These are phyloP conservation scores for Tamias sibiricus DNA, from an alignment of 2,113 vertebrate genomes.

Conservation along the genomic window DNA sequence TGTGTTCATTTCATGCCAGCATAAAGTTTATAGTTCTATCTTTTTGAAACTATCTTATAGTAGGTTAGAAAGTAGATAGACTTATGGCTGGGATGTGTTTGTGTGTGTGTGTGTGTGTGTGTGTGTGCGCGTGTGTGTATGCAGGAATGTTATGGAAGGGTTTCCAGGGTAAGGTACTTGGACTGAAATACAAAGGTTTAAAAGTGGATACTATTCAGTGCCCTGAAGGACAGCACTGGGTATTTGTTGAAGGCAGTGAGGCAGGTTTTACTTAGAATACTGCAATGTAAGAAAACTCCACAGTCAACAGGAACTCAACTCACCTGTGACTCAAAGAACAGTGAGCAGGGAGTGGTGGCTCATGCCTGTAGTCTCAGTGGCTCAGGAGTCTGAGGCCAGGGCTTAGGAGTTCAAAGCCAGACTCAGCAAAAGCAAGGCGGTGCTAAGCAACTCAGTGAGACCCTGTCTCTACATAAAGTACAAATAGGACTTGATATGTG, in stretches of 20 bases:
- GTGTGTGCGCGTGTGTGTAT: too few relatives aligned
- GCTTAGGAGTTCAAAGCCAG: too few relatives aligned
- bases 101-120: too few relatives aligned
- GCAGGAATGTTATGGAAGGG: background rate
- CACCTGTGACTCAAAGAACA: background rate
- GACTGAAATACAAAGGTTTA: background rate
- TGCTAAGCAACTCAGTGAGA: too few relatives aligned
- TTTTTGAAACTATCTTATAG: background rate
- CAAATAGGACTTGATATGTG: too few relatives aligned
- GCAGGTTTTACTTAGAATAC: background rate
- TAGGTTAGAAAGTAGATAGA: background rate
- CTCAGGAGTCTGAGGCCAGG: too few relatives aligned
- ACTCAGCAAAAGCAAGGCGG: too few relatives aligned
- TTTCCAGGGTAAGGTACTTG: background rate
- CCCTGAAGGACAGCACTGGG: background rate
- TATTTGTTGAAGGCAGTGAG: background rate
- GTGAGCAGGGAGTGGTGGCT: too few relatives aligned
- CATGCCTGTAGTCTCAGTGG: too few relatives aligned
- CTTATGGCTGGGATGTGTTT: rapidly evolving
- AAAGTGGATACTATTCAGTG: background rate
- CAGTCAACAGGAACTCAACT: background rate
- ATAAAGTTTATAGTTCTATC: background rate
- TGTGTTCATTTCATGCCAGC: background rate
- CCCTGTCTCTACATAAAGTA: too few relatives aligned
- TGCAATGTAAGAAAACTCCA: background rate